Evolutionary conservation across 2,888 invertebrate species (phyloP), one percentile per base, ranked within the genome.

Genomic region (Cryptosula pallasiana): DNA sequence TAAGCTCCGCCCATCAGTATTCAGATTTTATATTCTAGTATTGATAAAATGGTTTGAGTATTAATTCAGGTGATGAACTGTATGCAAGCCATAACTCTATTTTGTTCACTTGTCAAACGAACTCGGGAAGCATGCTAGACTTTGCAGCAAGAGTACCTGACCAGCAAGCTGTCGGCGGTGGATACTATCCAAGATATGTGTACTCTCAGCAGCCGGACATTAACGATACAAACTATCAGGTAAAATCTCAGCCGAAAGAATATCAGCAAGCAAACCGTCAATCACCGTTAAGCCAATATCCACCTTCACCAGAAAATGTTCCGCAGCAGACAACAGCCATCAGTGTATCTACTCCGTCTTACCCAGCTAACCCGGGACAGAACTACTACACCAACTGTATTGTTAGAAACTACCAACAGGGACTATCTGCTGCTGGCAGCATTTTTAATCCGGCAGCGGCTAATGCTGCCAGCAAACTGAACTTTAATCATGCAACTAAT

Each of bases 331-430:
- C 63, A 34, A 20, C 63, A 29, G 63, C 32, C 32, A 63, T 9
- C 63, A 63, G 63, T 63, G 63, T 32, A 16, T 25, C 27, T 20
- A 63, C 9, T 32, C 20, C 57, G 5, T 16, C n/a, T 9, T 63
- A 20, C 20, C 13, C 20, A 13, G 29, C 63, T 29, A 27, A 25
- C 20, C 25, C 20, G 25, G 63, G 29, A 29, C 25, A 16, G 16
- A 20, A 63, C 25, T 63, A 34, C 32, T 63, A 63, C 27, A 63
- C 25, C 16, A 63, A 63, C 63, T 63, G 63, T 34, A 63, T 63
- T 45, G 45, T 45, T 25, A 27, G 63, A 63, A 63, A 63, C 63
- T 63, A 63, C n/a, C 63, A 63, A 27, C 63, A 63, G n/a, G 63
- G 27, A 27, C 63, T 63, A 32, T 16, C 63, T 13, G 20, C 5